Evolutionary conservation across 2,797 vertebrate genomes (phyloP).

Genomic region (Remorina albescens): DNA sequence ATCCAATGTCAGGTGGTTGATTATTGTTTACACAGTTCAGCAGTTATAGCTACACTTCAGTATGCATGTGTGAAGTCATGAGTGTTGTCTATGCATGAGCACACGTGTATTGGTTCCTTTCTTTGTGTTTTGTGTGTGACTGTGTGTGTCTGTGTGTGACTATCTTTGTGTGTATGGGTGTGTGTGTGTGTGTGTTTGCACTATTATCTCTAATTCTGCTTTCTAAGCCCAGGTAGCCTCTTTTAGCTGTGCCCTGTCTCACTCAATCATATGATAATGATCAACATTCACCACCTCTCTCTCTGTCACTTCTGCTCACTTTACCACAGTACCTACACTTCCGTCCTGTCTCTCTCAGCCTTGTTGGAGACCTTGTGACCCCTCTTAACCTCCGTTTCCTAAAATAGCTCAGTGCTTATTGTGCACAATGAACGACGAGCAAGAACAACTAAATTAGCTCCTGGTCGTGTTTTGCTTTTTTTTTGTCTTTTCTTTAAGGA

Average conservation of each 20-base stretch:
- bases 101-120: not conserved
- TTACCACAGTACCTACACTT: conserved; percentile 32
- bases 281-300: conserved; percentile 33
- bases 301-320: conserved; percentile 25
- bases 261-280: conserved; percentile 62
- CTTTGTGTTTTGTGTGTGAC: not conserved
- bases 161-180: conserved; percentile 34
- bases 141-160: conserved; percentile 22
- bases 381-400: conserved; percentile 47
- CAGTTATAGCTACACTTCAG: not conserved
- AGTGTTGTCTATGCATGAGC: not conserved
- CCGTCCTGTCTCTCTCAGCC: conserved; percentile 17
- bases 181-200: not conserved
- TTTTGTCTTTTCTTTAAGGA: not conserved
- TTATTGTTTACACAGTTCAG: conserved; percentile 7
- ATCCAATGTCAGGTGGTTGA: not conserved
- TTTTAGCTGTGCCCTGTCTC: conserved; percentile 37
- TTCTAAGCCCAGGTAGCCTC: conserved; percentile 18
- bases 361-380: conserved; percentile 40
- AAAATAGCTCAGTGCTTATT: conserved; percentile 54
- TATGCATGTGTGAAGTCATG: not conserved
- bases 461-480: not conserved
- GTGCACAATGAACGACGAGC: conserved; percentile 26
- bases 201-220: conserved; percentile 39
- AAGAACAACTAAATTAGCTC: not conserved